Evolutionary conservation across 2,113 vertebrate genomes (phyloP).

Genomic region (Alaudala cheleensis): DNA sequence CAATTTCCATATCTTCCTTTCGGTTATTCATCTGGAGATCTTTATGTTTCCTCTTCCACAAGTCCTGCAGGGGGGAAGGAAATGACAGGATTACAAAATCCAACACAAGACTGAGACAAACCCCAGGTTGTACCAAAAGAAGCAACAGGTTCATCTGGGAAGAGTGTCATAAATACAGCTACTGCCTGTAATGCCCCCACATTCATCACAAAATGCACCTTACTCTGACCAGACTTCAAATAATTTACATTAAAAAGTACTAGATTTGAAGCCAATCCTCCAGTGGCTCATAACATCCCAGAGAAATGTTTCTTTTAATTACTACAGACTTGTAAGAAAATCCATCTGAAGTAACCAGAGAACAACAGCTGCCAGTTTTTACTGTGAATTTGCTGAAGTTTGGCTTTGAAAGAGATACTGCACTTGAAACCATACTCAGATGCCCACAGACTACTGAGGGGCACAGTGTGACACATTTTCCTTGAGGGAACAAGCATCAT

Average conservation of each 20-base stretch:
- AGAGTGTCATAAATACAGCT: not conserved
- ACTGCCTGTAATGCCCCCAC: not conserved
- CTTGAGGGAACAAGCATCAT: not conserved
- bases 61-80: conserved; percentile 68
- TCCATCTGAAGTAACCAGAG: not conserved
- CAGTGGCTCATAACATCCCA: not conserved
- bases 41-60: conserved; percentile 78
- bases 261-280: not conserved
- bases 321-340: not conserved
- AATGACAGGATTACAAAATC: not conserved
- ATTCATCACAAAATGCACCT: not conserved
- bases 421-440: not conserved
- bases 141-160: not conserved
- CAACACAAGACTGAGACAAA: not conserved
- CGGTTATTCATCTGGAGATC: conserved; percentile 93
- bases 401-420: not conserved
- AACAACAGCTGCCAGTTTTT: not conserved
- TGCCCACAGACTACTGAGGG: not conserved
- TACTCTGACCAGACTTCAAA: not conserved
- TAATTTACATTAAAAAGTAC: not conserved
- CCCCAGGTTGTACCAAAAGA: not conserved
- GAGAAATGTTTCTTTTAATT: not conserved
- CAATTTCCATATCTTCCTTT: conserved; percentile 98
- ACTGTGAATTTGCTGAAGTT: not conserved
- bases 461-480: not conserved